These are phyloP conservation scores for Sinohyriopsis cumingii DNA, from an alignment of 2,888 invertebrate genomes.

Conservation along the genomic window DNA sequence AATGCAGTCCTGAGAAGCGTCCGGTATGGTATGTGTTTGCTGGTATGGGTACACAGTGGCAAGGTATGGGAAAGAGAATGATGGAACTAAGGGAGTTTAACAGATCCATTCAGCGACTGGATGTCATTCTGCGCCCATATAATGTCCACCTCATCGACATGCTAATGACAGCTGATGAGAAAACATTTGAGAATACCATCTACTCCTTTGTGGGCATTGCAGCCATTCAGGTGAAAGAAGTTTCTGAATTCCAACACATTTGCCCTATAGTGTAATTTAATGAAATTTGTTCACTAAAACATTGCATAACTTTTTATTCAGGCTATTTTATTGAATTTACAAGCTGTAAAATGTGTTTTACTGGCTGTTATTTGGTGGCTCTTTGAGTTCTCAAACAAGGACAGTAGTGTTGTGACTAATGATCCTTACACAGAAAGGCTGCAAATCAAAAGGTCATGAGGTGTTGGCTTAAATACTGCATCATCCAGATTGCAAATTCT, in stretches of 20 bases:
- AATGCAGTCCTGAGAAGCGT: constrained; percentile 76
- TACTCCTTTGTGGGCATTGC: constrained; percentile 95
- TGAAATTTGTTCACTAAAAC: too few relatives aligned
- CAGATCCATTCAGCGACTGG: constrained; percentile 83
- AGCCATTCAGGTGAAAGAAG: constrained; percentile 83
- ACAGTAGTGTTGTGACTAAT: too few relatives aligned
- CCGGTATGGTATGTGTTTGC: constrained; percentile 97
- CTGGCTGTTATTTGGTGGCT: too few relatives aligned
- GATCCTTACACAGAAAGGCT: too few relatives aligned
- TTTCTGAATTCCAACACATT: background rate
- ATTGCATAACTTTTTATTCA: too few relatives aligned
- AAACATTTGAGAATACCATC: constrained; percentile 87
- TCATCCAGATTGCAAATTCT: too few relatives aligned
- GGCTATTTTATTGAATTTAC: too few relatives aligned
- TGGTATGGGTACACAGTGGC: constrained; percentile 99
- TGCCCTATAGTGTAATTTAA: too few relatives aligned
- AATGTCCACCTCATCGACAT: constrained; percentile 88
- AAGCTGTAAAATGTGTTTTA: too few relatives aligned
- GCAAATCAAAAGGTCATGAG: too few relatives aligned
- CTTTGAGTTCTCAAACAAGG: too few relatives aligned
- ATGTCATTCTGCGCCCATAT: constrained; percentile 84
- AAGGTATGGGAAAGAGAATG: constrained; percentile 92
- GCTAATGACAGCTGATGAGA: constrained; percentile 83
- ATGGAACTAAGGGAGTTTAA: constrained; percentile 88
- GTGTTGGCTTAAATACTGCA: too few relatives aligned